Conservation (phyloP, 2,888 invertebrate species). For the Troides aeacus region DNA sequence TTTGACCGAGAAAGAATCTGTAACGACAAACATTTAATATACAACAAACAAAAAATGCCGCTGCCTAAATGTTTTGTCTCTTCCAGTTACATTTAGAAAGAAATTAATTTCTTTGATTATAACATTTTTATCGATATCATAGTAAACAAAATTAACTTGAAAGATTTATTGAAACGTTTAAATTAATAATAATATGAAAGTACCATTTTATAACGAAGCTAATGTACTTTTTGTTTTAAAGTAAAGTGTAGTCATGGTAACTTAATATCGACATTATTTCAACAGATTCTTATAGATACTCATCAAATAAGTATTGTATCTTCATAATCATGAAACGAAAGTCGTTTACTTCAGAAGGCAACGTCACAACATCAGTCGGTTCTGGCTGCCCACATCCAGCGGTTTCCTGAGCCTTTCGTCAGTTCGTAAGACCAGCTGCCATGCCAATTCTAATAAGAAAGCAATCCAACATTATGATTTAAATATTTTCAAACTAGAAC, state of each 20-base stretch:
- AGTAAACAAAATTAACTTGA: not conserved
- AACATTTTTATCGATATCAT: not conserved
- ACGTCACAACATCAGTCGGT: no score
- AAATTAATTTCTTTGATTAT: not conserved
- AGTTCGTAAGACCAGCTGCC: no score
- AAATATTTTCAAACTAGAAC: no score
- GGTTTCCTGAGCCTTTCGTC: no score
- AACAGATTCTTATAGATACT: not conserved
- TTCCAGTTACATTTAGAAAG: not conserved
- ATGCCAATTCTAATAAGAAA: no score
- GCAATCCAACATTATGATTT: no score
- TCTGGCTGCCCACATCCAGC: no score
- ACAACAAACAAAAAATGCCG: not conserved
- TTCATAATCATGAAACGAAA: no score
- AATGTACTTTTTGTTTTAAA: not conserved
- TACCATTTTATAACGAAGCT: not conserved
- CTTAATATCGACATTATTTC: not conserved
- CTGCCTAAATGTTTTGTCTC: not conserved
- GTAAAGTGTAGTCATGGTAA: not conserved
- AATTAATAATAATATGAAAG: not conserved
- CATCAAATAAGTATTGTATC: not conserved
- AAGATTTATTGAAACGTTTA: not conserved
- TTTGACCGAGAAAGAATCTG: conserved; percentile 92
- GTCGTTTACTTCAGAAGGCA: no score
- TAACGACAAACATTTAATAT: not conserved